Conservation (phyloP, 1,140 invertebrate species). For the Dendrolimus kikuchii region DNA sequence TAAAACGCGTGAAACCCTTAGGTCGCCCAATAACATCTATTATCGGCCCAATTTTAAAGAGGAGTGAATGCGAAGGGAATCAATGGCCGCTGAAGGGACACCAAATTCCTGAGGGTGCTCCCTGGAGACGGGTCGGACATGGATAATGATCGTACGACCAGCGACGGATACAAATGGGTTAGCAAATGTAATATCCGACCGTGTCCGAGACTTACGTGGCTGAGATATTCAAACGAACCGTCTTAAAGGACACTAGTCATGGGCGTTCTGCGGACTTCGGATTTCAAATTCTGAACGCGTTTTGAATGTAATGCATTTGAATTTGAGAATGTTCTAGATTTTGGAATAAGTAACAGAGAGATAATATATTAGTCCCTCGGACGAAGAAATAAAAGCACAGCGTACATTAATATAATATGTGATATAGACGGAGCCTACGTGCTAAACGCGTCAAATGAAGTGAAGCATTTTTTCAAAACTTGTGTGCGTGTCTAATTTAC, state of each 20-base stretch:
- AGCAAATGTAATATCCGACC: slow-evolving; percentile 67
- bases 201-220: slow-evolving; percentile 34
- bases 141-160: slow-evolving; percentile 61
- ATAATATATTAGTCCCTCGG: too few species aligned
- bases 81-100: slow-evolving; percentile 45
- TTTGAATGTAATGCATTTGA: slow-evolving; percentile 3
- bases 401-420: too few species aligned
- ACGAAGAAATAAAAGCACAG: too few species aligned
- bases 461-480: too few species aligned
- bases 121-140: slow-evolving; percentile 39
- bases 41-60: slow-evolving; percentile 45
- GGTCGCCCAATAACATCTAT: slow-evolving; percentile 36
- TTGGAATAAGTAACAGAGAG: too few species aligned
- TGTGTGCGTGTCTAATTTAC: too few species aligned
- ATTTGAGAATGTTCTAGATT: too few species aligned
- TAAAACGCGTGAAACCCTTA: slow-evolving; percentile 29
- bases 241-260: slow-evolving; percentile 10
- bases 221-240: slow-evolving; percentile 44
- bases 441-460: too few species aligned
- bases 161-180: slow-evolving; percentile 66
- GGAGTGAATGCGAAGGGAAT: slow-evolving; percentile 38
- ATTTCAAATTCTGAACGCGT: slow-evolving; percentile 15
- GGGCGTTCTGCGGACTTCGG: slow-evolving; percentile 19
- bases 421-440: too few species aligned
- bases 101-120: slow-evolving; percentile 42